Evolutionary conservation across 92 coral and sea anemone genomes (phyloP), one percentile per base, ranked within the genome.

Genomic region (Umimayanthus kanabou): DNA sequence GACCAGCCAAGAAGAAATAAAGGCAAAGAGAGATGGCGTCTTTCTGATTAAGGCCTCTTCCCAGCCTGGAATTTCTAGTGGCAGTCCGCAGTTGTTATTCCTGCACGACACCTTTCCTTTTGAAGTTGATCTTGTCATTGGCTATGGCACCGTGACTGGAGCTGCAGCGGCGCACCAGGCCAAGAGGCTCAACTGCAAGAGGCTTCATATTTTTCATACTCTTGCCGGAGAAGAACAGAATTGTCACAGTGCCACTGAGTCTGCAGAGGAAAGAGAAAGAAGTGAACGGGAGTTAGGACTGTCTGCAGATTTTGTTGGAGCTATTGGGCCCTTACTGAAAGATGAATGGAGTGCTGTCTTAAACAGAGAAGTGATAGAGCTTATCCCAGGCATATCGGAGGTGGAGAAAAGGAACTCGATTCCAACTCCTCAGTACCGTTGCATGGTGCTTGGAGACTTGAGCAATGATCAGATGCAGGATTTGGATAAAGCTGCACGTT

Each of bases 301-400:
- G 73, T 16, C 74, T 0, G 96, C 96, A 22, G 93, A 93, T 47
- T 91, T 93, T 76, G 93, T 91, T 16, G 92, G 88, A 39, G 93
- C 88, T 5, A 22, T 93, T 53, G 96, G 96, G 11, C 84, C 92
- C 7, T 90, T 88, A 58, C 71, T 93, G 39, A 87, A 73, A 45
- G 94, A 93, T 33, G 90, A 87, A 84, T 93, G 96, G 96, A 82
- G 80, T 15, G 53, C 71, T 47, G n/a, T 91, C 11, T 81, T 93
- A 5, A 93, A 93, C 42, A 89, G 92, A 22, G 87, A 89, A 65
- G 89, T 93, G 6, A 78, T 91, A 0, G 87, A 87, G 61, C 81
- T 93, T 29, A 87, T 93, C n/a, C 96, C 96, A 20, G 96, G 96
- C 2, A 33, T 93, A 53, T 92, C 96, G 50, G 85, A 87, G 0